Conservation (phyloP, 53 echinoderm and acorn worm genomes). For the Mesocentrotus franciscanus region DNA sequence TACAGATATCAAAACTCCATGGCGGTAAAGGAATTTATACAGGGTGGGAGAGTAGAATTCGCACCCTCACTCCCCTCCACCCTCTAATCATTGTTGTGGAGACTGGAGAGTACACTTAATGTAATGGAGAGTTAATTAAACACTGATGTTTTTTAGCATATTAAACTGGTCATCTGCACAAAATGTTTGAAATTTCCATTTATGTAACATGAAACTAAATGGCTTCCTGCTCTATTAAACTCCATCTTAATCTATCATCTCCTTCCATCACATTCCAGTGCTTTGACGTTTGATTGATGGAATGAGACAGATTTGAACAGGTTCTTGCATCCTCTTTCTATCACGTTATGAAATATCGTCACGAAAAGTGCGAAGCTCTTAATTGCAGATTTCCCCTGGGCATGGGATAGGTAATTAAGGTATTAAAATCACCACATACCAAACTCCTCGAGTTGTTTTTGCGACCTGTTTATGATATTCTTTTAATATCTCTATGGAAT, state of each 20-base stretch:
- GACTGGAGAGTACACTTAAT: too few relatives aligned
- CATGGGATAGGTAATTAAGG: constrained; percentile 30
- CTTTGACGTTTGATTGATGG: not conserved
- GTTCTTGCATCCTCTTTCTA: constrained; percentile 16
- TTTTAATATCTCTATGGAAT: not conserved
- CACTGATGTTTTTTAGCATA: too few relatives aligned
- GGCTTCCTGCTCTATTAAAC: too few relatives aligned
- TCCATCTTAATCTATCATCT: not conserved
- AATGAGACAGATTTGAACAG: constrained; percentile 28
- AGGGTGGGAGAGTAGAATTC: too few relatives aligned
- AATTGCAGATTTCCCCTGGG: constrained; percentile 45
- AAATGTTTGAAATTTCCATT: too few relatives aligned
- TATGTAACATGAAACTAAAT: not conserved
- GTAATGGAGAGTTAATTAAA: too few relatives aligned
- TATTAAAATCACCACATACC: constrained; percentile 24
- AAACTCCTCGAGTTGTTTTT: constrained; percentile 6
- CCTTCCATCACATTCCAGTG: not conserved
- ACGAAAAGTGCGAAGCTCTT: constrained; percentile 48
- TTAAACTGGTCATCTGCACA: too few relatives aligned
- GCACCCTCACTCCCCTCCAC: too few relatives aligned
- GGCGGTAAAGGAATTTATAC: too few relatives aligned
- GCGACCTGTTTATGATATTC: constrained; percentile 1
- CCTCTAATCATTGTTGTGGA: too few relatives aligned
- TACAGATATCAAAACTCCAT: too few relatives aligned
- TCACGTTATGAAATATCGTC: constrained; percentile 39